These are phyloP conservation scores for Tuberolachnus salignus DNA, from an alignment of 2,888 invertebrate species.

Conservation along the genomic window DNA sequence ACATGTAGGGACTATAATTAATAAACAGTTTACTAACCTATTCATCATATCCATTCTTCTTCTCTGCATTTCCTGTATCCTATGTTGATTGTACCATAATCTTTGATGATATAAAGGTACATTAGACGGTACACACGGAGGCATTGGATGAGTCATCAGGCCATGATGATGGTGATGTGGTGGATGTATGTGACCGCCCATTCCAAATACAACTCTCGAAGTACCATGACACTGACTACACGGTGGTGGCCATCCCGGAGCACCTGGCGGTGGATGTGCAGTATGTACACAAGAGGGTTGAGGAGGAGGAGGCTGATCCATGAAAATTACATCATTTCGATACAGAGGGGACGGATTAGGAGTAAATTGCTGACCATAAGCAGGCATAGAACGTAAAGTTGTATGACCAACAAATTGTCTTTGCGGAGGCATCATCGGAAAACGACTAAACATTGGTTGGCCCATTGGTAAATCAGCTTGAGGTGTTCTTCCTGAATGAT, in stretches of 20 bases:
- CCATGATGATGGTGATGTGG: conserved; percentile 50
- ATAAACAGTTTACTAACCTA: conserved; percentile 53
- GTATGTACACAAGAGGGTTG: conserved; percentile 49
- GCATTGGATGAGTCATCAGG: conserved; percentile 49
- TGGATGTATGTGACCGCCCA: conserved; percentile 49
- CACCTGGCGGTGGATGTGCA: conserved; percentile 41
- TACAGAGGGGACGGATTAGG: conserved; percentile 44
- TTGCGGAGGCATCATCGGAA: conserved; percentile 35
- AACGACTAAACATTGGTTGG: conserved; percentile 39
- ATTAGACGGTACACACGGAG: conserved; percentile 50
- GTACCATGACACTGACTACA: conserved; percentile 52
- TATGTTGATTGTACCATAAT: conserved; percentile 77
- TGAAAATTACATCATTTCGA: conserved; percentile 53
- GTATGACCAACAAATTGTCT: conserved; percentile 46
- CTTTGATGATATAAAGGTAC: conserved; percentile 67
- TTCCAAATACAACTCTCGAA: conserved; percentile 51
- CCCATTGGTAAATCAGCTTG: conserved; percentile 44
- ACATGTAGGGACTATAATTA: not conserved
- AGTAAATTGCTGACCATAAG: conserved; percentile 42
- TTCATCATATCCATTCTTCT: conserved; percentile 61
- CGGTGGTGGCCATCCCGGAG: conserved; percentile 43
- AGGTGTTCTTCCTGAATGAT: conserved; percentile 42
- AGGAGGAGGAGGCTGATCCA: conserved; percentile 50
- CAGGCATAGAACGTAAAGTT: conserved; percentile 37
- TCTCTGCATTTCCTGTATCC: conserved; percentile 69